A percentile compares a stretch with the other conserved stretches of the same genome.
Conservation (phyloP, 1,140 invertebrate species). For the Saccostrea glomerata region DNA sequence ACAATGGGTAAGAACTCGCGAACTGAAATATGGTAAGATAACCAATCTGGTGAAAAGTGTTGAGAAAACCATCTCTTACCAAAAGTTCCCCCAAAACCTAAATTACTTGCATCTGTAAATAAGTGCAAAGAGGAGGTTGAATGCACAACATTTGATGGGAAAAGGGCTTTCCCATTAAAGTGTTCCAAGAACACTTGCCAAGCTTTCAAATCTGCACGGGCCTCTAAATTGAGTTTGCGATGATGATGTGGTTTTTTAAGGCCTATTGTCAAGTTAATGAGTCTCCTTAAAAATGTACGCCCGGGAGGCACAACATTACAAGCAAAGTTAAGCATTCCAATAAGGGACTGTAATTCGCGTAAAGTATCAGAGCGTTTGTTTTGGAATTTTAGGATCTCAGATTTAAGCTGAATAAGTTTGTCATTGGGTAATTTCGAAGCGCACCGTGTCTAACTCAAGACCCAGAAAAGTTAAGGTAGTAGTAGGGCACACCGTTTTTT, state of each 20-base stretch:
- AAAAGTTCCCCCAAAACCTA: slow-evolving; percentile 32
- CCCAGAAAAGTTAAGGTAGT: slow-evolving; percentile 9
- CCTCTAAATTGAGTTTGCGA: slow-evolving; percentile 10
- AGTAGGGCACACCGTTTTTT: slow-evolving; percentile 44
- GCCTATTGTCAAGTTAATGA: too few relatives aligned
- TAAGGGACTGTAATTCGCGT: too few relatives aligned
- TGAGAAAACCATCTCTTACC: not conserved
- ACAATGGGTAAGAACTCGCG: slow-evolving; percentile 52
- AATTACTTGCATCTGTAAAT: slow-evolving; percentile 44
- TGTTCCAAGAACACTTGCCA: slow-evolving; percentile 15
- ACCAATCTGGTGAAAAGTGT: not conserved
- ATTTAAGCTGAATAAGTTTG: slow-evolving; percentile 1
- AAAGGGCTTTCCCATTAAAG: too few relatives aligned
- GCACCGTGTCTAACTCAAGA: not conserved
- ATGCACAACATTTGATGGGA: not conserved
- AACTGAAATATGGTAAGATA: slow-evolving; percentile 44
- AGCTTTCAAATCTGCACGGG: slow-evolving; percentile 42
- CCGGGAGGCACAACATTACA: too few relatives aligned
- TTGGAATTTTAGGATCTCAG: not conserved
- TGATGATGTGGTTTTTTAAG: slow-evolving; percentile 41
- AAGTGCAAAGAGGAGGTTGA: not conserved
- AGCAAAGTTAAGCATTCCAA: too few relatives aligned
- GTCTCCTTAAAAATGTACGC: too few relatives aligned
- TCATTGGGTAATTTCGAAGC: slow-evolving; percentile 43
- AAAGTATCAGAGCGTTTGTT: not conserved